A percentile compares a stretch with the other conserved stretches of the same genome.
phyloP scores from a whole-genome alignment of 2,113 vertebrate species.

The Aramus guarauna region DNA sequence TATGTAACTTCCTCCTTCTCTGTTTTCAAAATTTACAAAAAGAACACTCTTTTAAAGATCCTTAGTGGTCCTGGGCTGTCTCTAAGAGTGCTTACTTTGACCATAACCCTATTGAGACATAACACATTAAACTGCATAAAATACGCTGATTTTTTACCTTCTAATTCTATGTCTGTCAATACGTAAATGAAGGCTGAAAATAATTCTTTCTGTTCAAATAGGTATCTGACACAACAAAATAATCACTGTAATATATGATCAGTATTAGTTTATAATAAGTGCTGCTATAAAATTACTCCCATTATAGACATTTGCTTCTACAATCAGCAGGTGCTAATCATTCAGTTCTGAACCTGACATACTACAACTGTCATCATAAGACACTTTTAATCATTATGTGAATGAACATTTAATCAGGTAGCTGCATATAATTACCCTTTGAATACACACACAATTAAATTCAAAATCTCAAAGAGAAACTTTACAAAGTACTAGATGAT shows the following conservation, averaged over 20 bases:
- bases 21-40: not conserved
- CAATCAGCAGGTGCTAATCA: constrained; percentile 49
- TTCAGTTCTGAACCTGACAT: constrained; percentile 28
- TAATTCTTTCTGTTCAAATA: constrained; percentile 18
- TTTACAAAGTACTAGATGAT: constrained; percentile 38
- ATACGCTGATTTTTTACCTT: not conserved
- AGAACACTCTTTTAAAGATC: not conserved
- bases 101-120: not conserved
- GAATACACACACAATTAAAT: constrained; percentile 57
- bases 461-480: constrained; percentile 53
- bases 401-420: constrained; percentile 66
- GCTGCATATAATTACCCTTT: constrained; percentile 62
- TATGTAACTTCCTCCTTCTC: not conserved
- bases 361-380: constrained; percentile 35
- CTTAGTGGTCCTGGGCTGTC: not conserved
- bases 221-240: constrained; percentile 40
- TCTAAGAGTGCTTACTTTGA: not conserved
- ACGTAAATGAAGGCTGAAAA: constrained; percentile 7
- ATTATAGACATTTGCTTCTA: constrained; percentile 39
- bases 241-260: constrained; percentile 18
- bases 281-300: constrained; percentile 11
- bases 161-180: not conserved
- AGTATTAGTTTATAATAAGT: constrained; percentile 14
- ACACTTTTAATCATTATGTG: constrained; percentile 48
- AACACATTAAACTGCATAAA: not conserved